phyloP scores from a whole-genome alignment of 1,140 invertebrate genomes.

The Zaprionus inermis region DNA sequence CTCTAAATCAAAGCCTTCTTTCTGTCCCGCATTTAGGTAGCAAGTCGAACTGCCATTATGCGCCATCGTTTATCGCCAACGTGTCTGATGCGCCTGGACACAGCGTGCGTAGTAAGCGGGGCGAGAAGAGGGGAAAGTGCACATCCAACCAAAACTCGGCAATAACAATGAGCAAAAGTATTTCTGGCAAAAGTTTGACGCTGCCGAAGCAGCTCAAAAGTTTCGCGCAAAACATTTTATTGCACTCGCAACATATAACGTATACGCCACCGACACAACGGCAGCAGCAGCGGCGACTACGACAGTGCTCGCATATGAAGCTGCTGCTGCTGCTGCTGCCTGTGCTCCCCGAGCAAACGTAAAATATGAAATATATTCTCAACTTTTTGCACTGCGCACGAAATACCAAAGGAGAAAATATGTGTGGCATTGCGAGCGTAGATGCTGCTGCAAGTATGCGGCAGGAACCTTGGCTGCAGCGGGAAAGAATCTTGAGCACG shows the following conservation, averaged over 20 bases:
- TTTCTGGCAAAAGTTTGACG: conserved; percentile 58
- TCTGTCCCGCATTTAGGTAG: neutral
- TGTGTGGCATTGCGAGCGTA: conserved; percentile 57
- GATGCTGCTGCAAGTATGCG: conserved; percentile 56
- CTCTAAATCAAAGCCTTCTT: conserved; percentile 2
- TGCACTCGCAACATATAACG: conserved; percentile 70
- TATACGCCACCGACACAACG: conserved; percentile 57
- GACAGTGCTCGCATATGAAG: neutral
- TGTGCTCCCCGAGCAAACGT: conserved; percentile 67
- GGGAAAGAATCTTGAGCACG: conserved; percentile 60
- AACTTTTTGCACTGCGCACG: conserved; percentile 65
- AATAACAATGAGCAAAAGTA: conserved; percentile 63
- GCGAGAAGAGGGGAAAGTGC: conserved; percentile 59
- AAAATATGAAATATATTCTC: conserved; percentile 82
- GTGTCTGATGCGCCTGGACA: conserved; percentile 59
- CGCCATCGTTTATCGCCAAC: conserved; percentile 64
- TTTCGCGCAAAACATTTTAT: conserved; percentile 78
- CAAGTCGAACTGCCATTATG: conserved; percentile 60
- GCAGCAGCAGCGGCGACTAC: neutral
- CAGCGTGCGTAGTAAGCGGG: neutral
- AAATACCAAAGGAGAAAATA: conserved; percentile 60
- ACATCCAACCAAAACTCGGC: conserved; percentile 69
- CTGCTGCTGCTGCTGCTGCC: neutral
- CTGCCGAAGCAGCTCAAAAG: conserved; percentile 60
- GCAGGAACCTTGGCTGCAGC: conserved; percentile 40